phyloP scores from a whole-genome alignment of 1,140 invertebrate species.

The Drosophila repleta region DNA sequence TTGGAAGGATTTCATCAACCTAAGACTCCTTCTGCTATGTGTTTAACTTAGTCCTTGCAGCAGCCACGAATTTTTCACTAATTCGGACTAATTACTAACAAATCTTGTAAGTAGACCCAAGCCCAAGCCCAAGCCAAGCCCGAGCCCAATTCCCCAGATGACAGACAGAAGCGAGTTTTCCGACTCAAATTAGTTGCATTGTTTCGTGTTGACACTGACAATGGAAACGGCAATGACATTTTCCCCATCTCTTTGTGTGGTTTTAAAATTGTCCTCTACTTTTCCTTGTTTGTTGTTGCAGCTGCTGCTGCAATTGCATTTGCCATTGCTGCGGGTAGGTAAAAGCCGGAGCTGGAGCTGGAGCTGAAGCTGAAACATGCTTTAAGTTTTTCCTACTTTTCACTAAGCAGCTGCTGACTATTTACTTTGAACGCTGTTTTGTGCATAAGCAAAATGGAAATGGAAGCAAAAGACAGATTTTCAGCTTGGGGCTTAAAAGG shows the following conservation, averaged over 20 bases:
- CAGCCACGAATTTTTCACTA: slow-evolving; percentile 9
- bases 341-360: neutral
- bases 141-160: neutral
- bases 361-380: neutral
- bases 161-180: neutral
- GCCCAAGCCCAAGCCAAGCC: slow-evolving; percentile 4
- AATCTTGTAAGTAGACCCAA: slow-evolving; percentile 2
- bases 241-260: neutral
- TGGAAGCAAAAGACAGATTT: slow-evolving; percentile 1
- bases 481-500: neutral
- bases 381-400: slow-evolving; percentile 2
- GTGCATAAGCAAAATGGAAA: slow-evolving; percentile 20
- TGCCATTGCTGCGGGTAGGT: neutral
- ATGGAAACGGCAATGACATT: slow-evolving; percentile 26
- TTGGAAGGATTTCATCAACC: slow-evolving; percentile 12
- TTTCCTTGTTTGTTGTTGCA: slow-evolving; percentile 19
- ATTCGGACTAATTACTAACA: slow-evolving; percentile 64
- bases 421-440: slow-evolving; percentile 19
- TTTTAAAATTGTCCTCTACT: neutral
- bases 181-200: slow-evolving; percentile 63
- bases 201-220: slow-evolving; percentile 47
- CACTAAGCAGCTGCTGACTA: slow-evolving; percentile 13
- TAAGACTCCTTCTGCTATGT: slow-evolving; percentile 20
- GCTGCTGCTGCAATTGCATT: slow-evolving; percentile 15
- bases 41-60: neutral